phyloP scores from a whole-genome alignment of 2,888 invertebrate species.

The Xanthia icteritia region DNA sequence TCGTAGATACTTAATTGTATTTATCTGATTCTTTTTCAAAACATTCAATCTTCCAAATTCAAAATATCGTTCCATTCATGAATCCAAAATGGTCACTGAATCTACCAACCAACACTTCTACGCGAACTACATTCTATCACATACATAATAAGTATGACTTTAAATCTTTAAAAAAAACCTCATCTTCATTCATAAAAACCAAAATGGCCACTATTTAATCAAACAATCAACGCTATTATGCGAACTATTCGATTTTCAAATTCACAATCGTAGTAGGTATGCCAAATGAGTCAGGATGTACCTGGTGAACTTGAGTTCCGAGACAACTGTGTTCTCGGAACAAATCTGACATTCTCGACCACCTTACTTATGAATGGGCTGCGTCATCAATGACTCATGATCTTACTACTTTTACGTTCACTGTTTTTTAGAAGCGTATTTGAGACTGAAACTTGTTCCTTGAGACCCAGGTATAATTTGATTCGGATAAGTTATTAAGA shows the following conservation, averaged over 20 bases:
- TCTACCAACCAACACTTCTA: conserved; percentile 17
- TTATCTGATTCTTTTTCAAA: not conserved
- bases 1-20: too few species aligned
- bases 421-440: conserved; percentile 49
- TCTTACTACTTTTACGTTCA: conserved; percentile 64
- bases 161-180: not conserved
- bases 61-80: conserved; percentile 10
- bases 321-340: conserved; percentile 73
- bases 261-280: conserved; percentile 35
- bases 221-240: conserved; percentile 24
- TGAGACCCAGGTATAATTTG: conserved; percentile 7
- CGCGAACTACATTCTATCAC: not conserved
- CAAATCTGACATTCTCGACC: conserved; percentile 69
- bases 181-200: conserved; percentile 46
- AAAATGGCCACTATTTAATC: conserved; percentile 31
- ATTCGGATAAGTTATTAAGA: not conserved
- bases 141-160: not conserved
- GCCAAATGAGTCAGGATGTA: conserved; percentile 62
- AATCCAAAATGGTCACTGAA: conserved; percentile 3
- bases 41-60: not conserved
- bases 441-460: conserved; percentile 42
- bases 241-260: conserved; percentile 41
- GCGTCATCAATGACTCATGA: conserved; percentile 72
- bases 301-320: conserved; percentile 58
- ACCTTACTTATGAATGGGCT: conserved; percentile 73